Evolutionary conservation across 2,113 vertebrate genomes (phyloP).

Genomic region (Oxygymnocypris stewartii): DNA sequence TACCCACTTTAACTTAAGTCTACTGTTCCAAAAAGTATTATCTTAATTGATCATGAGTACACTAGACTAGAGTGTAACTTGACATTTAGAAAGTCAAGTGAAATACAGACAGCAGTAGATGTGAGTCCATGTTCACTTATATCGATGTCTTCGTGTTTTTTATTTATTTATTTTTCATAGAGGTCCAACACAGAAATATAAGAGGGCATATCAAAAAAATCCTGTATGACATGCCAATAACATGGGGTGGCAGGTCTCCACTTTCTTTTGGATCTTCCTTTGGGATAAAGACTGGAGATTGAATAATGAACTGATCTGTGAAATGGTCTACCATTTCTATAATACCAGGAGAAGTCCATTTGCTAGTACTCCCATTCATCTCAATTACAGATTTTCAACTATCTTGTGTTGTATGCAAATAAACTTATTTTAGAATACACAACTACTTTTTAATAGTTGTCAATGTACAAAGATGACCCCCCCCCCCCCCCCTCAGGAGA

Average conservation of each 20-base stretch:
- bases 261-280: constrained; percentile 39
- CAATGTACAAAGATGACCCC: neutral
- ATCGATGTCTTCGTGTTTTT: constrained; percentile 38
- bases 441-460: neutral
- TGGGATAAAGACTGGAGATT: constrained; percentile 19
- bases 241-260: constrained; percentile 54
- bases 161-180: constrained; percentile 51
- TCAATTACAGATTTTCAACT: neutral
- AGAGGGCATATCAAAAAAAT: constrained; percentile 61
- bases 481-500: neutral
- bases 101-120: constrained; percentile 40
- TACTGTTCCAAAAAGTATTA: neutral
- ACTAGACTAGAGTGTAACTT: neutral
- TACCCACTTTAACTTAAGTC: neutral
- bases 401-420: neutral
- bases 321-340: constrained; percentile 24
- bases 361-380: neutral
- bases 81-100: constrained; percentile 32
- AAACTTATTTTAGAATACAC: neutral
- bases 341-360: neutral
- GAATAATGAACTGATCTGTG: constrained; percentile 39
- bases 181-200: constrained; percentile 61
- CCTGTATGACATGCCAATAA: constrained; percentile 61
- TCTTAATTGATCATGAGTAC: neutral
- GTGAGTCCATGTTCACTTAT: constrained; percentile 41